Conservation (phyloP, 2,797 vertebrate species). For the Champsocephalus esox region DNA sequence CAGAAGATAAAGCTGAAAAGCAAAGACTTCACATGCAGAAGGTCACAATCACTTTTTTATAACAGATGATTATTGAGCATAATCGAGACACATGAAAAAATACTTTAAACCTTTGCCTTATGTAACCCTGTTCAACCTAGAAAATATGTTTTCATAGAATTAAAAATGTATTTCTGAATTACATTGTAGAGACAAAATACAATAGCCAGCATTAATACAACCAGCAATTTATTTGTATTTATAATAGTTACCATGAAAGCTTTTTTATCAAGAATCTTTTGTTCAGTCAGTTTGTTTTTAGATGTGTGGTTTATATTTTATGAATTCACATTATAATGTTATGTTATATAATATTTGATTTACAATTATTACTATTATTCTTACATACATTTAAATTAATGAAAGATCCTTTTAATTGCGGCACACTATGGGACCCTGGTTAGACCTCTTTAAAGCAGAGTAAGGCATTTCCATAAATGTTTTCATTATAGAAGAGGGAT, state of each 20-base stretch:
- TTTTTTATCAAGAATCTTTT: background rate
- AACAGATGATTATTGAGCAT: too few species aligned
- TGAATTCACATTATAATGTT: too few species aligned
- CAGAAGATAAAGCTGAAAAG: too few species aligned
- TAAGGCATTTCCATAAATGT: conserved; percentile 36
- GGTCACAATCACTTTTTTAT: too few species aligned
- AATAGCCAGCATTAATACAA: background rate
- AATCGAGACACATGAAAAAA: background rate
- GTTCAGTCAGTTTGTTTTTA: background rate
- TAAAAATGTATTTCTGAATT: conserved; percentile 5
- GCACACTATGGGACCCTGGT: conserved; percentile 2
- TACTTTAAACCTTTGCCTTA: background rate
- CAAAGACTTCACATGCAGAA: too few species aligned
- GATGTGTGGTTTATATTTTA: too few species aligned
- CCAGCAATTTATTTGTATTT: background rate
- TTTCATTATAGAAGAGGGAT: conserved; percentile 45
- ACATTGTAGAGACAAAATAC: background rate
- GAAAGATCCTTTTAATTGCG: conserved; percentile 17
- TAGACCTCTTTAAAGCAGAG: conserved; percentile 32
- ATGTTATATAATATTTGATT: too few species aligned
- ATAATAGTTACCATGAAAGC: background rate
- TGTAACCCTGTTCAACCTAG: too few species aligned
- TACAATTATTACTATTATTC: background rate
- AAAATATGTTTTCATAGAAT: too few species aligned
- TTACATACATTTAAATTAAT: conserved; percentile 4